Conservation (phyloP, 2,888 invertebrate species). For the Callinectes sapidus region DNA sequence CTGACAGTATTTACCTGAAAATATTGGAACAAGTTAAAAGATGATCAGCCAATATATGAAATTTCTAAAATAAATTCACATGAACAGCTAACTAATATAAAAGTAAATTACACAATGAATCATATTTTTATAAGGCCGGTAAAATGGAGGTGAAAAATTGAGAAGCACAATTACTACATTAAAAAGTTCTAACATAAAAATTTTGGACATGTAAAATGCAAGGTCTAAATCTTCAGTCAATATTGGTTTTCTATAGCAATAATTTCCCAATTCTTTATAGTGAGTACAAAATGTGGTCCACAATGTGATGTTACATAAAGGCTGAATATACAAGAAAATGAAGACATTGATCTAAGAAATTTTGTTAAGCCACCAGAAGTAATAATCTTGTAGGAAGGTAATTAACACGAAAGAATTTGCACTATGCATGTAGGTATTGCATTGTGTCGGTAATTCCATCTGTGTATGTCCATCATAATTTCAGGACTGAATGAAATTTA, state of each 20-base stretch:
- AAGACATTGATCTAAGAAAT: too few species aligned
- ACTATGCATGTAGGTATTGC: too few species aligned
- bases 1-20: constrained; percentile 92
- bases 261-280: too few species aligned
- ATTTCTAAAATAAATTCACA: neutral
- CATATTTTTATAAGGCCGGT: neutral
- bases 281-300: too few species aligned
- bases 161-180: neutral
- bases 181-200: neutral
- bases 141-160: neutral
- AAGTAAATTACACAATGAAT: neutral
- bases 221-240: too few species aligned
- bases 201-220: too few species aligned
- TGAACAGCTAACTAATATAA: neutral
- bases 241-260: too few species aligned
- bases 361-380: neutral
- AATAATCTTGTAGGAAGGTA: neutral
- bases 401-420: neutral
- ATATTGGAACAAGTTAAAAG: neutral
- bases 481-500: constrained; percentile 74
- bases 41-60: neutral
- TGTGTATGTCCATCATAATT: neutral
- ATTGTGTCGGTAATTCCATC: too few species aligned
- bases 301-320: too few species aligned
- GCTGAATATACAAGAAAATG: too few species aligned